Conservation (phyloP, 2,797 vertebrate species). For the Columba guinea region DNA sequence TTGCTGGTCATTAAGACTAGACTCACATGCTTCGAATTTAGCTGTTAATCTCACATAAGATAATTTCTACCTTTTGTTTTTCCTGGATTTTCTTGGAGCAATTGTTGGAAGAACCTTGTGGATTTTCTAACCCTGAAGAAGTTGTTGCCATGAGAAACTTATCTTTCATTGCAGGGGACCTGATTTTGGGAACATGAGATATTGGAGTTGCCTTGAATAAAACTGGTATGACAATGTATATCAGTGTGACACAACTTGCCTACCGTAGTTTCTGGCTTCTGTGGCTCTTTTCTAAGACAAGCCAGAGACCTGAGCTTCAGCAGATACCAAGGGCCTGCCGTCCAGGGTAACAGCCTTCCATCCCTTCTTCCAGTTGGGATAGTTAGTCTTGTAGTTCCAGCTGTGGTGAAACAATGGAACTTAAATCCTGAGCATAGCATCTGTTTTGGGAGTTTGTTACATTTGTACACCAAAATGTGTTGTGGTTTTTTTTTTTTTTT, state of each 20-base stretch:
- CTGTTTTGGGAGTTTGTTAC: background rate
- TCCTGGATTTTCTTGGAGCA: background rate
- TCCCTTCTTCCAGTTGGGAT: background rate
- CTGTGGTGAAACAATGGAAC: background rate
- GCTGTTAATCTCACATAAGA: background rate
- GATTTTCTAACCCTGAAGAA: background rate
- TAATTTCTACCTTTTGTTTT: background rate
- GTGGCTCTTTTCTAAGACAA: background rate
- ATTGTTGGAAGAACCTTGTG: background rate
- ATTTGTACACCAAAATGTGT: background rate
- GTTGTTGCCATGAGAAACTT: background rate
- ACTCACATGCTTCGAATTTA: background rate
- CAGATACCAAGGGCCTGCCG: background rate
- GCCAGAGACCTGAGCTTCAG: background rate
- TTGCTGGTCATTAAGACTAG: background rate
- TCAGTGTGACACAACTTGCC: background rate
- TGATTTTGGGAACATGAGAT: background rate
- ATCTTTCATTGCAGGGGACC: background rate
- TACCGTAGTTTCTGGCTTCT: background rate
- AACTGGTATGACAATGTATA: background rate
- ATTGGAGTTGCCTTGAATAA: background rate
- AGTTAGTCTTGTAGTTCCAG: background rate
- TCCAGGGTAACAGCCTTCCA: background rate
- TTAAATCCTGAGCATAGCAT: background rate
- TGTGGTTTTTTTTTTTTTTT: fast-evolving